Percentiles rank a stretch among this genome's conserved stretches.
These are phyloP conservation scores for Heliconius hermathena DNA, from an alignment of 1,140 invertebrate genomes.

Conservation along the genomic window DNA sequence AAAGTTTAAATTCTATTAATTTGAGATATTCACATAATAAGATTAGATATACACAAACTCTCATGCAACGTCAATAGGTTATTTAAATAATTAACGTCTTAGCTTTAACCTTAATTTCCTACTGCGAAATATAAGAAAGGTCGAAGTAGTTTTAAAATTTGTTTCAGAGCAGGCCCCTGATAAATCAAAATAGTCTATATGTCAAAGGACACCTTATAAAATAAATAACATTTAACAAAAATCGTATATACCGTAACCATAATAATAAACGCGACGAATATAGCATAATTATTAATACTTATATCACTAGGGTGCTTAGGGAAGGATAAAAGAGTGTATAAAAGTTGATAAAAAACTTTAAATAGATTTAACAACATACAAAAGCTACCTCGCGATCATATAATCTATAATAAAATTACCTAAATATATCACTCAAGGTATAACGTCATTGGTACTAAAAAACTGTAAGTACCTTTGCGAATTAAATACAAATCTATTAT, in stretches of 20 bases:
- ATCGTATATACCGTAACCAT: constrained; percentile 7
- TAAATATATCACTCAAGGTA: constrained; percentile 69
- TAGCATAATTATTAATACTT: constrained; percentile 33
- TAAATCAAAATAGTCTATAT: not conserved
- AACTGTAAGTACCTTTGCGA: constrained; percentile 16
- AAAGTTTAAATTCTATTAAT: constrained; percentile 15
- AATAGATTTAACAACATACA: constrained; percentile 80
- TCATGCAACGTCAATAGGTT: not conserved
- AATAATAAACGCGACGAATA: constrained; percentile 16
- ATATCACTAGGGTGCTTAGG: constrained; percentile 73
- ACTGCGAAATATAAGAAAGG: not conserved
- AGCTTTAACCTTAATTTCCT: not conserved
- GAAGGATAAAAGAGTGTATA: constrained; percentile 80
- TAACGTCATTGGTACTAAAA: constrained; percentile 38
- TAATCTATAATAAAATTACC: constrained; percentile 68
- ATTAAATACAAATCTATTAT: not conserved
- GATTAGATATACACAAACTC: constrained; percentile 6
- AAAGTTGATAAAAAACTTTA: constrained; percentile 80
- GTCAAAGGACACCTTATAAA: constrained; percentile 14
- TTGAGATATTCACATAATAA: constrained; percentile 8
- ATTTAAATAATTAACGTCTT: not conserved
- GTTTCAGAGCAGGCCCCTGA: not conserved
- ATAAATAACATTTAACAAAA: constrained; percentile 15
- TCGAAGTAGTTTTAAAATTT: not conserved
- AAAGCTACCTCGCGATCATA: constrained; percentile 72